These are phyloP conservation scores for Phymorhynchus buccinoides DNA, from an alignment of 1,140 invertebrate genomes.

Conservation along the genomic window DNA sequence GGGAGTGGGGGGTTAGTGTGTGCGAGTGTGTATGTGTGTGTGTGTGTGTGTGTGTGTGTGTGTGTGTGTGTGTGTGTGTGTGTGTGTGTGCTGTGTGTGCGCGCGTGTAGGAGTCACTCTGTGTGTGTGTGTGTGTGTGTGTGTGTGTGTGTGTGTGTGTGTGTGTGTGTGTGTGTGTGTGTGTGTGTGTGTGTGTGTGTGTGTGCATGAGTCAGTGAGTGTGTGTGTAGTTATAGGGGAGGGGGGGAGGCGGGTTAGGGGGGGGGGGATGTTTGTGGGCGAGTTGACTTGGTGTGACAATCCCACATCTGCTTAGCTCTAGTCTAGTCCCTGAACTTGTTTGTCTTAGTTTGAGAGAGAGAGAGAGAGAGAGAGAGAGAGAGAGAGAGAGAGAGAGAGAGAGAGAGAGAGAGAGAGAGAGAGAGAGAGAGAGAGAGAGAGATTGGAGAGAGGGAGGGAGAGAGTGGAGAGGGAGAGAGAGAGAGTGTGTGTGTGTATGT, in stretches of 20 bases:
- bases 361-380: too few relatives aligned
- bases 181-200: neutral
- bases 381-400: too few relatives aligned
- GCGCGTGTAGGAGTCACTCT: neutral
- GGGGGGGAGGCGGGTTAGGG: too few relatives aligned
- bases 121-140: neutral
- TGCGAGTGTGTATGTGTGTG: neutral
- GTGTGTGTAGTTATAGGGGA: neutral
- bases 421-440: neutral
- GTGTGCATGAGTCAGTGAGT: neutral
- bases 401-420: neutral
- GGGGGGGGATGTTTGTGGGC: too few relatives aligned
- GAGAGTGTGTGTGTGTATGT: neutral
- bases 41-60: neutral
- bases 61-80: too few relatives aligned
- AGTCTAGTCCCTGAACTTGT: too few relatives aligned
- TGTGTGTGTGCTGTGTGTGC: neutral
- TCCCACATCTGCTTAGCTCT: too few relatives aligned
- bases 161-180: too few relatives aligned
- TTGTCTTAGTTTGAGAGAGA: too few relatives aligned
- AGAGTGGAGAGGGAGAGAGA: neutral
- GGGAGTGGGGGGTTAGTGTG: too few relatives aligned
- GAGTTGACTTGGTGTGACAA: too few relatives aligned
- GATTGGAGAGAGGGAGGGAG: too few relatives aligned
- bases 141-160: conserved; percentile 5